A percentile compares a stretch with the other conserved stretches of the same genome.
Evolutionary conservation across 2,888 invertebrate species (phyloP).

Genomic region (Torymus aiolomorphi): DNA sequence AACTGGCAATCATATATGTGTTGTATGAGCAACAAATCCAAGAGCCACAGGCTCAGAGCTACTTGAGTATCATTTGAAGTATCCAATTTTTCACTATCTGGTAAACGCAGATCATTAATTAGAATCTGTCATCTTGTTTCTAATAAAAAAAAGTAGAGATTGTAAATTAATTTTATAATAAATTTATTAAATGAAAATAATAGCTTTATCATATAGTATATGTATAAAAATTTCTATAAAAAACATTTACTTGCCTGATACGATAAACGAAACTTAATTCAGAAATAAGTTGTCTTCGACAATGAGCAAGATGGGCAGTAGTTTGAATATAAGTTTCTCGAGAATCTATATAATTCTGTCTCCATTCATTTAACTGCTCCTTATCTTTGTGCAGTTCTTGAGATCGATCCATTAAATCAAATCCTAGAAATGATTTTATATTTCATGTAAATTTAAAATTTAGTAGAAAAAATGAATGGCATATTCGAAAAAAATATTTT

Average conservation of each 20-base stretch:
- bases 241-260: constrained; percentile 73
- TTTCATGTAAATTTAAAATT: too few species aligned
- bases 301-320: constrained; percentile 80
- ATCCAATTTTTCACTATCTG: constrained; percentile 80
- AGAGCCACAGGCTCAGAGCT: constrained; percentile 92
- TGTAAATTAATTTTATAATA: constrained; percentile 24
- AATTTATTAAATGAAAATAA: too few species aligned
- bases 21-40: constrained; percentile 90
- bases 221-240: too few species aligned
- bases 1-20: constrained; percentile 87
- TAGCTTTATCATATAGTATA: too few species aligned
- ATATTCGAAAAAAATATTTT: constrained; percentile 43
- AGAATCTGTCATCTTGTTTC: constrained; percentile 78
- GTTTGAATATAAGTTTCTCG: constrained; percentile 82
- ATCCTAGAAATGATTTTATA: constrained; percentile 75
- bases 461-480: too few species aligned
- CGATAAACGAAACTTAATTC: constrained; percentile 87
- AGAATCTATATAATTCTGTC: constrained; percentile 79
- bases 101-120: constrained; percentile 83
- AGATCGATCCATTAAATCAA: constrained; percentile 83
- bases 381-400: constrained; percentile 82
- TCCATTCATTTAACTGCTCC: constrained; percentile 80
- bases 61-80: constrained; percentile 81
- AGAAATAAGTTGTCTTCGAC: constrained; percentile 83
- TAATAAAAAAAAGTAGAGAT: constrained; percentile 58